Evolutionary conservation across 1,140 invertebrate species (phyloP).

Genomic region (Zaprionus kolodkinae): DNA sequence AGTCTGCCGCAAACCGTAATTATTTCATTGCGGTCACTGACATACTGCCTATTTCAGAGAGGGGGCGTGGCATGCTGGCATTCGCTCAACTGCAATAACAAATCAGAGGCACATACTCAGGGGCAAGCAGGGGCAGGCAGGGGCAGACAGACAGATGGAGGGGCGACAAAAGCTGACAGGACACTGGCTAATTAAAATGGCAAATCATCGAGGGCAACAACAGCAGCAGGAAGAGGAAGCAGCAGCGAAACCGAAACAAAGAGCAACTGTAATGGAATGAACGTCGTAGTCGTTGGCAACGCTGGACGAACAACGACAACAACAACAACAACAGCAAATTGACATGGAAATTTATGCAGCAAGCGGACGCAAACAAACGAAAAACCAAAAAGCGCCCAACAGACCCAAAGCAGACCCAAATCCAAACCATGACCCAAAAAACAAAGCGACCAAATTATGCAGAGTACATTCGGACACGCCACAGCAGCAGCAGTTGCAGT

Average conservation of each 20-base stretch:
- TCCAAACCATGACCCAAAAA: slow-evolving; percentile 53
- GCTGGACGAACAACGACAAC: slow-evolving; percentile 37
- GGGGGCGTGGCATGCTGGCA: background rate
- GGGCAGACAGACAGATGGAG: background rate
- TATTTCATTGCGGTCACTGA: slow-evolving; percentile 4
- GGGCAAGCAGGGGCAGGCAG: background rate
- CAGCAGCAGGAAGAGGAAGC: slow-evolving; percentile 19
- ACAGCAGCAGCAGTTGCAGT: slow-evolving; percentile 27
- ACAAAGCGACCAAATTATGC: slow-evolving; percentile 69
- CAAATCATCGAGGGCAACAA: slow-evolving; percentile 55
- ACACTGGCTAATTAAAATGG: slow-evolving; percentile 75
- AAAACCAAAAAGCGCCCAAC: slow-evolving; percentile 41
- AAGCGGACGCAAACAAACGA: slow-evolving; percentile 52
- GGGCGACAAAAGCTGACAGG: slow-evolving; percentile 53
- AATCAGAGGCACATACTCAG: background rate
- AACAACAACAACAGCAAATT: slow-evolving; percentile 44
- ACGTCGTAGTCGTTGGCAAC: slow-evolving; percentile 12
- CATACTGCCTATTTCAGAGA: background rate
- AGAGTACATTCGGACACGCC: slow-evolving; percentile 34
- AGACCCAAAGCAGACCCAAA: slow-evolving; percentile 25
- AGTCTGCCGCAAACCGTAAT: slow-evolving; percentile 2
- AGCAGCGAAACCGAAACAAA: slow-evolving; percentile 5
- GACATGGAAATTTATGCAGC: slow-evolving; percentile 73
- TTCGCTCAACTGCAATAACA: slow-evolving; percentile 6
- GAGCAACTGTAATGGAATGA: slow-evolving; percentile 31